Percentiles rank a stretch among this genome's conserved stretches.
phyloP scores from a whole-genome alignment of 1,140 invertebrate species.

The Trichonephila inaurata region DNA sequence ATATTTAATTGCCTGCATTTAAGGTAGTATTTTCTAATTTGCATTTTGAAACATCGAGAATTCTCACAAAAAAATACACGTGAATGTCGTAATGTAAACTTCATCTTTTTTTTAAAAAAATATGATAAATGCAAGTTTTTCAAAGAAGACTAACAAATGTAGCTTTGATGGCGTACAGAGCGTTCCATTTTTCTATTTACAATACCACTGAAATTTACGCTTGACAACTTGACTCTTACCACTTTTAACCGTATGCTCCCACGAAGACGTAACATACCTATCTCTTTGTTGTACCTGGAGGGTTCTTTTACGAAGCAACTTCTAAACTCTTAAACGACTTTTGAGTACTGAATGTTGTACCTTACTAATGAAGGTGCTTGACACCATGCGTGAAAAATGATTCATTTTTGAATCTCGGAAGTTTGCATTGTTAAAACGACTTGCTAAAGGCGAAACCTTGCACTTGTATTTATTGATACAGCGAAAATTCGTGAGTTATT shows the following conservation, averaged over 20 bases:
- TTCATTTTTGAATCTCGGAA: not conserved
- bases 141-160: too few species aligned
- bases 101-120: too few species aligned
- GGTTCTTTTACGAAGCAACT: not conserved
- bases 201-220: too few species aligned
- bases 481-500: not conserved
- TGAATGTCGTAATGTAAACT: too few species aligned
- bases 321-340: not conserved
- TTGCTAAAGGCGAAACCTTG: not conserved
- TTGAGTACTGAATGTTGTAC: not conserved
- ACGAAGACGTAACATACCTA: not conserved
- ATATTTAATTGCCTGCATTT: too few species aligned
- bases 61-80: too few species aligned
- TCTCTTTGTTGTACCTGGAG: not conserved
- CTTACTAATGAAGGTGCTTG: slow-evolving; percentile 9
- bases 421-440: not conserved
- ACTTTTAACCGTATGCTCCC: not conserved
- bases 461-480: not conserved
- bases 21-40: too few species aligned
- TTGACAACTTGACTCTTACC: not conserved
- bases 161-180: too few species aligned
- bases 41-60: too few species aligned
- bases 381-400: slow-evolving; percentile 23
- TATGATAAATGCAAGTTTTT: too few species aligned
- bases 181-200: too few species aligned